Evolutionary conservation across 2,113 vertebrate genomes (phyloP), one percentile per base, ranked within the genome.

Genomic region (Callipepla squamata): DNA sequence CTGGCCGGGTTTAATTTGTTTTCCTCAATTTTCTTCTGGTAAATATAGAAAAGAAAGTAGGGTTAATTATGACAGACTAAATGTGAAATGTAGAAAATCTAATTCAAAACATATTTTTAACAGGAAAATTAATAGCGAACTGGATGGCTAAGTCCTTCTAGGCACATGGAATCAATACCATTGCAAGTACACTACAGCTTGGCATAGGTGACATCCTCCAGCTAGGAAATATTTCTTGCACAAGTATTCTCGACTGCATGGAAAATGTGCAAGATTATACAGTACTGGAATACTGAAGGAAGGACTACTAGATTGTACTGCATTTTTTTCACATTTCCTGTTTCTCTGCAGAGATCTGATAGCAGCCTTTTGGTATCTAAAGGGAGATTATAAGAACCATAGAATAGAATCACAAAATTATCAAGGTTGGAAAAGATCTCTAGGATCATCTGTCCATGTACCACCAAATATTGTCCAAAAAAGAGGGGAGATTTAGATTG

Each of bases 231-330:
- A 30, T 53, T 92, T 83, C 22, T 80, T 63, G 21, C 18, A 3
- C 44, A 13, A 11, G 9, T 21, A 45, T 11, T 38, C 9, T 10
- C 28, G 40, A 32, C 19, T 48, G 5, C 44, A 48, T 36, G 38
- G 16, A 5, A 59, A 38, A 25, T 47, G 42, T 36, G 36, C 36
- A 36, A 36, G 36, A 36, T 36, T 36, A 36, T 36, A 36, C 36
- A 36, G 4, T 8, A 38, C 23, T 50, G 13, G 28, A 70, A 4
- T 68, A 48, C 28, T 45, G 48, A 81, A 74, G 62, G 74, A 61
- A 61, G 34, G 51, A 57, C 61, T 68, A 3, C 13, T 34, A 40
- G 32, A 30, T 6, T 0, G 0, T 77, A 5, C 55, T 88, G 2
- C 13, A 19, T 78, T 74, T 26, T 10, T 59, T 67, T 26, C 12